Percentiles rank a stretch among this genome's conserved stretches.
Evolutionary conservation across 1,140 invertebrate genomes (phyloP).

Genomic region (Ceratoteleas bidentatus): DNA sequence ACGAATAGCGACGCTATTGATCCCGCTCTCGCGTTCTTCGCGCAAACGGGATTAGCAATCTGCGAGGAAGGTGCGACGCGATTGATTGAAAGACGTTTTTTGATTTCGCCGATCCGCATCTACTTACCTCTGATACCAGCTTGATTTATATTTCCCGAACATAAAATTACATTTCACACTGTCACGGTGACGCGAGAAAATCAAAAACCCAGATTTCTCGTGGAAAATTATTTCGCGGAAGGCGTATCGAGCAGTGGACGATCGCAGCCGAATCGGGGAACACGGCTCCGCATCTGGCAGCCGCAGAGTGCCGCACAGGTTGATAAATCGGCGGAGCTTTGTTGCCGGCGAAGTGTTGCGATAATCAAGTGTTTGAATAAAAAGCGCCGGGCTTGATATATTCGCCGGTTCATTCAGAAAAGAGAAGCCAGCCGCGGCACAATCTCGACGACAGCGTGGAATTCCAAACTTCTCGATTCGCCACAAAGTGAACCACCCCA

Average conservation of each 20-base stretch:
- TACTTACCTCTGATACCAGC: too few relatives aligned
- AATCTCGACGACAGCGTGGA: slow-evolving; percentile 69
- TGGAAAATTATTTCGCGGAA: too few relatives aligned
- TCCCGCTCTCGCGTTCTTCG: slow-evolving; percentile 30
- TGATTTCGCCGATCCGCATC: slow-evolving; percentile 14
- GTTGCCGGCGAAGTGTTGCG: slow-evolving; percentile 43
- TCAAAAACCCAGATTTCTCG: too few relatives aligned
- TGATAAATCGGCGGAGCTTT: slow-evolving; percentile 45
- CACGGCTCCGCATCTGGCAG: neutral
- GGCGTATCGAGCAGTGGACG: too few relatives aligned
- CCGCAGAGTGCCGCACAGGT: neutral
- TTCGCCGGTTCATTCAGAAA: slow-evolving; percentile 62
- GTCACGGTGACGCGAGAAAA: too few relatives aligned
- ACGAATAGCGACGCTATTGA: slow-evolving; percentile 44
- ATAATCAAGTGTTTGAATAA: slow-evolving; percentile 63
- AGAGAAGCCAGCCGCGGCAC: slow-evolving; percentile 56
- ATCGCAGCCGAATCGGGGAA: neutral
- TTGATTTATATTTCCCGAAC: too few relatives aligned
- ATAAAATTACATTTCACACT: too few relatives aligned
- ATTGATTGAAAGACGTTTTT: slow-evolving; percentile 48
- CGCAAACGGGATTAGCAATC: slow-evolving; percentile 37
- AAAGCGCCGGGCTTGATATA: slow-evolving; percentile 62
- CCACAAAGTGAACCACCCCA: slow-evolving; percentile 67
- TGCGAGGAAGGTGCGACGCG: slow-evolving; percentile 23
- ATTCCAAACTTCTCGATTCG: slow-evolving; percentile 70